Conservation (phyloP, 2,888 invertebrate genomes). For the Linnaemya tessellans region DNA sequence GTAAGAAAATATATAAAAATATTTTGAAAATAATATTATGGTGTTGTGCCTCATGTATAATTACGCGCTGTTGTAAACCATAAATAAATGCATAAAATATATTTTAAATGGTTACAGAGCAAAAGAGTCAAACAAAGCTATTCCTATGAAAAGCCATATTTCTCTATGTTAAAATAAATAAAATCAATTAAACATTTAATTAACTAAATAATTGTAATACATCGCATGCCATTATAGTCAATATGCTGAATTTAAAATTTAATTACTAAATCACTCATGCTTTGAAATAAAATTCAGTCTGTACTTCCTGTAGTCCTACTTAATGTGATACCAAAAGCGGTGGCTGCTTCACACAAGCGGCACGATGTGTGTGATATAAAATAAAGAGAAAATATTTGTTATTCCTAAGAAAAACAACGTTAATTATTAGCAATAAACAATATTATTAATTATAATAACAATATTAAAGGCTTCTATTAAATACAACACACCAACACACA, state of each 20-base stretch:
- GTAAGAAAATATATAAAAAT: too few species aligned
- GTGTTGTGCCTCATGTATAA: too few species aligned
- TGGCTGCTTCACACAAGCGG: slow-evolving; percentile 1
- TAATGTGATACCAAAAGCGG: not conserved
- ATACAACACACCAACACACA: not conserved
- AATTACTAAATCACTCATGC: slow-evolving; percentile 43
- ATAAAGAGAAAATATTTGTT: slow-evolving; percentile 29
- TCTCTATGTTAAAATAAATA: slow-evolving; percentile 12
- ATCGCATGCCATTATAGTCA: slow-evolving; percentile 7
- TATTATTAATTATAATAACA: slow-evolving; percentile 70
- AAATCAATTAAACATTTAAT: slow-evolving; percentile 31
- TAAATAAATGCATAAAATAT: too few species aligned
- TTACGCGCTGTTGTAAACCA: too few species aligned
- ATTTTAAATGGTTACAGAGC: not conserved
- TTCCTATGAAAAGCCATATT: not conserved
- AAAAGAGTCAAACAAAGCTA: not conserved
- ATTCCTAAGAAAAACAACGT: slow-evolving; percentile 47
- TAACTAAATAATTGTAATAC: slow-evolving; percentile 5
- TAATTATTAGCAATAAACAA: slow-evolving; percentile 70
- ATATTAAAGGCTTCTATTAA: slow-evolving; percentile 32
- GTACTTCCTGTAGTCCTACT: not conserved
- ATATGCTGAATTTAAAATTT: slow-evolving; percentile 34
- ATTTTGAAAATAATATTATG: too few species aligned
- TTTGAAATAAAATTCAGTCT: slow-evolving; percentile 28
- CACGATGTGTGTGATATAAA: slow-evolving; percentile 32